Conservation (phyloP, 1,140 invertebrate species). For the Lithobius niger region DNA sequence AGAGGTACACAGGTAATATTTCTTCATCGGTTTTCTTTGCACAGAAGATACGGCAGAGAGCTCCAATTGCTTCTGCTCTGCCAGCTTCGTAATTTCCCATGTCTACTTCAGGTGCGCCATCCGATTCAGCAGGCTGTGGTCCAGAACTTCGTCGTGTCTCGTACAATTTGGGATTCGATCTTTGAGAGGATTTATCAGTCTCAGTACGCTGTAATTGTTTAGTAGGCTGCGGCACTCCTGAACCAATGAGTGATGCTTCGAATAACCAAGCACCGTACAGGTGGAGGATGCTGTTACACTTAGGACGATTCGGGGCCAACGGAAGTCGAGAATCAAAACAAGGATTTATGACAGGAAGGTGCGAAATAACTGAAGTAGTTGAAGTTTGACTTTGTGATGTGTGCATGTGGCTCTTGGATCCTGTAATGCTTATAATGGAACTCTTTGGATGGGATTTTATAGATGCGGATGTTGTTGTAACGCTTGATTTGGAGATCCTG, state of each 20-base stretch:
- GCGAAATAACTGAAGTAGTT: no score
- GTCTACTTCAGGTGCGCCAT: conserved; percentile 18
- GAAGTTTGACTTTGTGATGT: no score
- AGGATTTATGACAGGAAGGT: no score
- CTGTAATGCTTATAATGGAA: no score
- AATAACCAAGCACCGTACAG: conserved; percentile 94
- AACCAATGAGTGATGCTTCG: conserved; percentile 81
- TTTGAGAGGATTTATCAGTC: not conserved
- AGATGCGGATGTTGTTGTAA: conserved; percentile 44
- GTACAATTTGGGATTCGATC: not conserved
- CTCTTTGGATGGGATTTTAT: no score
- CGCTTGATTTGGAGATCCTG: conserved; percentile 54
- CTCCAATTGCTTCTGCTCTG: conserved; percentile 85
- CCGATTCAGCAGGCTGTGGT: conserved; percentile 11
- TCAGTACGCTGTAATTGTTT: not conserved
- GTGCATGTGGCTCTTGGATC: no score
- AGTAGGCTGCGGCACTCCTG: conserved; percentile 26
- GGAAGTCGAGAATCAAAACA: conserved; percentile 23
- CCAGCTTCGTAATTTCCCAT: conserved; percentile 48
- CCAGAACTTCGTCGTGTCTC: conserved; percentile 11
- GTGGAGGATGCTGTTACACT: conserved; percentile 86
- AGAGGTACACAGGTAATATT: conserved; percentile 84
- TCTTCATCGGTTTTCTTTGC: conserved; percentile 92
- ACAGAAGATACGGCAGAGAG: conserved; percentile 88
- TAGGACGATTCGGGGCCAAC: conserved; percentile 45